phyloP scores from a whole-genome alignment of 2,888 invertebrate genomes.

The Drosophila mayaguana region DNA sequence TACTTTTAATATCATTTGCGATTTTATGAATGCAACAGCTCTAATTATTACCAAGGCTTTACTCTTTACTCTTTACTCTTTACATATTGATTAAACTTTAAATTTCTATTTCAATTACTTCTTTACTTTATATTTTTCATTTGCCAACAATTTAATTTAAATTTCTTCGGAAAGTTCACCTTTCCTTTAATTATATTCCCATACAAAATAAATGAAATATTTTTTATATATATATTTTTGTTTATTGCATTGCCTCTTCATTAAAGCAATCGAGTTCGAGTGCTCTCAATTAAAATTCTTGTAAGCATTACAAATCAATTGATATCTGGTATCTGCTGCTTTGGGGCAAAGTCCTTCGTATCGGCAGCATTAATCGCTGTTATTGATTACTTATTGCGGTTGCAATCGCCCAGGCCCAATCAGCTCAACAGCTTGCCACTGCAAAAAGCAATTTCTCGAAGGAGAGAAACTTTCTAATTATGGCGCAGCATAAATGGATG shows the following conservation, averaged over 20 bases:
- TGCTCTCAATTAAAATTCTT: conserved; percentile 1
- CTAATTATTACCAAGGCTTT: too few relatives aligned
- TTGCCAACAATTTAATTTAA: neutral
- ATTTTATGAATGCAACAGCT: too few relatives aligned
- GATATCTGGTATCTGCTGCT: conserved; percentile 5
- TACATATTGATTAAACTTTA: too few relatives aligned
- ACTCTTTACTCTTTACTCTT: too few relatives aligned
- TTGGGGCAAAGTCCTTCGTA: neutral
- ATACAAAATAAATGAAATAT: neutral
- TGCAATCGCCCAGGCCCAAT: conserved; percentile 28
- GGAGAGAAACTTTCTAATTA: conserved; percentile 55
- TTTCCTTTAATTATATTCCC: neutral
- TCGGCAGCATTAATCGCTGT: conserved; percentile 28
- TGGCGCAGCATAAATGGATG: conserved; percentile 39
- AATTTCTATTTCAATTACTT: too few relatives aligned
- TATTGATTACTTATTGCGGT: conserved; percentile 53
- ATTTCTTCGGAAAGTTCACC: neutral
- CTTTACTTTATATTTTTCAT: neutral
- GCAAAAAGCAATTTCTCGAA: conserved; percentile 9
- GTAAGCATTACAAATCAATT: conserved; percentile 12
- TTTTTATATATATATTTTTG: neutral
- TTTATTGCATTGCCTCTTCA: neutral
- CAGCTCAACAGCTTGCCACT: conserved; percentile 34
- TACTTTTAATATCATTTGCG: too few relatives aligned
- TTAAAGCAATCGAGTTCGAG: neutral